phyloP scores from a whole-genome alignment of 2,888 invertebrate species.

The Melinaea marsaeus region DNA sequence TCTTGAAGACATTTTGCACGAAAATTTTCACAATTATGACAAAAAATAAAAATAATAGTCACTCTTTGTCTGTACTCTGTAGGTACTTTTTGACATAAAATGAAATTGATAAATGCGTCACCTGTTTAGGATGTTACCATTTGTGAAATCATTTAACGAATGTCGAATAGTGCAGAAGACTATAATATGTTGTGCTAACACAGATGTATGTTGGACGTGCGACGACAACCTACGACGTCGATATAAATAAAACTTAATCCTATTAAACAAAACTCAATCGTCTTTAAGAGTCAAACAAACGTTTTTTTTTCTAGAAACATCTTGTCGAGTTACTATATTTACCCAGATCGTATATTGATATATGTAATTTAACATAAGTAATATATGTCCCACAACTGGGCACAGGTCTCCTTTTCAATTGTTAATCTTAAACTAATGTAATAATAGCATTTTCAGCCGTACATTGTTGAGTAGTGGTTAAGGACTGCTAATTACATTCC shows the following conservation, averaged over 20 bases:
- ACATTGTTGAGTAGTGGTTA: too few relatives aligned
- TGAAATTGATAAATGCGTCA: constrained; percentile 75
- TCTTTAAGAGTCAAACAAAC: background rate
- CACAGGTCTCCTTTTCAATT: too few relatives aligned
- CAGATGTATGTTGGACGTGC: too few relatives aligned
- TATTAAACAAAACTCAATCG: constrained; percentile 14
- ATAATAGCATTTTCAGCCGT: too few relatives aligned
- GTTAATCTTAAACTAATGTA: too few relatives aligned
- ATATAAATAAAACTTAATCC: constrained; percentile 20
- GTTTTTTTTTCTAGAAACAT: too few relatives aligned
- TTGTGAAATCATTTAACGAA: constrained; percentile 14
- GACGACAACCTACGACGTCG: background rate
- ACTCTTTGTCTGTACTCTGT: constrained; percentile 70
- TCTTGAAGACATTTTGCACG: constrained; percentile 88
- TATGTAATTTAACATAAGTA: too few relatives aligned
- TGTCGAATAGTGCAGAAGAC: background rate
- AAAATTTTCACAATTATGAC: constrained; percentile 50
- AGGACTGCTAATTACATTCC: too few relatives aligned
- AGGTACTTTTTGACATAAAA: constrained; percentile 63
- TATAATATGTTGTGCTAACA: too few relatives aligned
- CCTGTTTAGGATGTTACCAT: constrained; percentile 64
- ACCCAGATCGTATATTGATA: too few relatives aligned
- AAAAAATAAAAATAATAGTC: constrained; percentile 62
- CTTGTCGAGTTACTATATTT: too few relatives aligned
- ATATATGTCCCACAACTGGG: too few relatives aligned